Evolutionary conservation across 2,888 invertebrate genomes (phyloP).

Genomic region (Philereme transversata): DNA sequence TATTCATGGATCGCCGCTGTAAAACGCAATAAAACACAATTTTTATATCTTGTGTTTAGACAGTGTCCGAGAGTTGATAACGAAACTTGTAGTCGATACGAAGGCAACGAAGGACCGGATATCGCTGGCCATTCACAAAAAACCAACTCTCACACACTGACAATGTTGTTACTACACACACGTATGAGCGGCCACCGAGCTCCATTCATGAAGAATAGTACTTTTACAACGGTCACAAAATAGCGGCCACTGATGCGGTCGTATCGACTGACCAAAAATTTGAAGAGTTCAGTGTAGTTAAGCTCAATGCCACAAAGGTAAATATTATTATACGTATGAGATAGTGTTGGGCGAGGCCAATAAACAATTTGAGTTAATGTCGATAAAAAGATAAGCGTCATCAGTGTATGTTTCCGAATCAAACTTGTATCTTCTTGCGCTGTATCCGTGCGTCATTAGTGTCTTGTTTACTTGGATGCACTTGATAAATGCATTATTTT

Average conservation of each 20-base stretch:
- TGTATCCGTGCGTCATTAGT: constrained; percentile 22
- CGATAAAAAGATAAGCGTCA: constrained; percentile 40
- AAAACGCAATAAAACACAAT: constrained; percentile 81
- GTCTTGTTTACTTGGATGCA: constrained; percentile 24
- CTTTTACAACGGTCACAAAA: constrained; percentile 67
- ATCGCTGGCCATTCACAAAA: constrained; percentile 82
- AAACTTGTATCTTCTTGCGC: constrained; percentile 30
- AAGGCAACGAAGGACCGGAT: constrained; percentile 80
- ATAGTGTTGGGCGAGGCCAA: constrained; percentile 48
- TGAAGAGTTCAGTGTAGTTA: constrained; percentile 47
- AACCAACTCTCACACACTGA: constrained; percentile 62
- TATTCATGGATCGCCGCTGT: constrained; percentile 73
- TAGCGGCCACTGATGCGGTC: constrained; percentile 57
- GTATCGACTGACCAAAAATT: constrained; percentile 51
- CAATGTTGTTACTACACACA: constrained; percentile 53
- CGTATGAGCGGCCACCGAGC: constrained; percentile 55
- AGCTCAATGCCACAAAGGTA: constrained; percentile 41
- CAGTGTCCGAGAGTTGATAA: constrained; percentile 80
- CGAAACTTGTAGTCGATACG: constrained; percentile 77
- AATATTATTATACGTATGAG: constrained; percentile 48
- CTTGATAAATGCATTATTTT: constrained; percentile 21
- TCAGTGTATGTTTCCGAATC: constrained; percentile 33
- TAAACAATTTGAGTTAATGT: constrained; percentile 41
- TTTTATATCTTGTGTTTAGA: constrained; percentile 82
- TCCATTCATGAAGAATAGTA: constrained; percentile 78